These are phyloP conservation scores for Scaptomyza montana DNA, from an alignment of 1,140 invertebrate genomes.

Conservation along the genomic window DNA sequence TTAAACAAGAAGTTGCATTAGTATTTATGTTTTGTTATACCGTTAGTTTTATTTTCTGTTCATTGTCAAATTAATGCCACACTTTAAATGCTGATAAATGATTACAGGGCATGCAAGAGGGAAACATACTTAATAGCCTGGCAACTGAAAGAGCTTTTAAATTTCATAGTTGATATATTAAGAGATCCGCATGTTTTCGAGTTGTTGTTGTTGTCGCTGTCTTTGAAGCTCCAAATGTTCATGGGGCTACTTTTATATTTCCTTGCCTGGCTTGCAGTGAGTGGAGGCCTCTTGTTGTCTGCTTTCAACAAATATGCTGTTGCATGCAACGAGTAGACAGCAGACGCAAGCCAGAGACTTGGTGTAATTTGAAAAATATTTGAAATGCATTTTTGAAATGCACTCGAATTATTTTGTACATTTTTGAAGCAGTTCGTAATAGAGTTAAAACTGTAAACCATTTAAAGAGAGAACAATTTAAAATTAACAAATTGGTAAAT, in stretches of 20 bases:
- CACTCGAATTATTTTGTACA: not conserved
- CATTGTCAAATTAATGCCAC: not conserved
- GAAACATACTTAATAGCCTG: conserved; percentile 11
- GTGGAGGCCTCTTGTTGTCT: not conserved
- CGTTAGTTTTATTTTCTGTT: no score
- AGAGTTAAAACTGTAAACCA: not conserved
- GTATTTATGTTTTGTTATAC: no score
- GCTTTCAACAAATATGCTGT: not conserved
- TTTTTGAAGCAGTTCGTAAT: conserved; percentile 4
- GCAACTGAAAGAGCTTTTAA: conserved; percentile 17
- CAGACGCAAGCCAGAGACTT: conserved; percentile 3
- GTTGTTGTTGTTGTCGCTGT: conserved; percentile 6
- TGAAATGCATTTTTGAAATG: conserved; percentile 12
- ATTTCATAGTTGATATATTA: conserved; percentile 15
- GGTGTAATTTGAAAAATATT: conserved; percentile 32
- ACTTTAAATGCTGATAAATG: not conserved
- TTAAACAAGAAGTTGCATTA: no score
- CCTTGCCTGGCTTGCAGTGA: not conserved
- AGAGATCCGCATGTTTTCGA: conserved; percentile 17
- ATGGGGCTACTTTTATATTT: conserved; percentile 19
- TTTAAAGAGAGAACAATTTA: not conserved
- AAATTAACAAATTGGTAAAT: no score
- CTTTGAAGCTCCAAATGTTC: conserved; percentile 16
- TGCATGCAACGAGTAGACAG: not conserved
- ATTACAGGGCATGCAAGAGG: not conserved